Conservation (phyloP, 2,888 invertebrate genomes). For the Sinodicranocentrus sp. region DNA sequence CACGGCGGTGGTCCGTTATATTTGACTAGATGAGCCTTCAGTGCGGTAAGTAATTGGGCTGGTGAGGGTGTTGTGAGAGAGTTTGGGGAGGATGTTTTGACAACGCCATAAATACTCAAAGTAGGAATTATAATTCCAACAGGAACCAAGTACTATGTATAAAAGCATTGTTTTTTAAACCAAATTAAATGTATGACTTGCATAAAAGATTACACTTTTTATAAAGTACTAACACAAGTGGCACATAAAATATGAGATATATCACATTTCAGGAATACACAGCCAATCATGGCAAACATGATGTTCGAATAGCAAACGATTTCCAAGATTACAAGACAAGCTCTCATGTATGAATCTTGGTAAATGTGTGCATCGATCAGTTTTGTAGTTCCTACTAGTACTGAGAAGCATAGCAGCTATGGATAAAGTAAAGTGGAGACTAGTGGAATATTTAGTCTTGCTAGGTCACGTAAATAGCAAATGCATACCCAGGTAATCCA, state of each 20-base stretch:
- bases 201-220: not conserved
- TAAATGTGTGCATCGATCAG: no score
- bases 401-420: no score
- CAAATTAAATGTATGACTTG: not conserved
- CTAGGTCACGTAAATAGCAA: not conserved
- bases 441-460: no score
- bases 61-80: not conserved
- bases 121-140: not conserved
- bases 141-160: slow-evolving; percentile 25
- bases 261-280: slow-evolving; percentile 41
- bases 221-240: slow-evolving; percentile 13
- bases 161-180: not conserved
- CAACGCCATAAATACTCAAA: slow-evolving; percentile 3
- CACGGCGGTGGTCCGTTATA: not conserved
- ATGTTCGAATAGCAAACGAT: slow-evolving; percentile 1
- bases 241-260: slow-evolving; percentile 27
- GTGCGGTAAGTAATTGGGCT: not conserved
- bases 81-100: not conserved
- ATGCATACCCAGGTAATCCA: slow-evolving; percentile 31
- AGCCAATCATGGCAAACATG: slow-evolving; percentile 16
- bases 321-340: no score
- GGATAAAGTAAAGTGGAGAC: no score
- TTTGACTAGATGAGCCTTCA: not conserved
- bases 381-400: no score
- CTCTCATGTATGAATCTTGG: no score